A percentile compares a stretch with the other conserved stretches of the same genome.
Evolutionary conservation across 2,888 invertebrate genomes (phyloP).

Genomic region (Drosophila acutilabella): DNA sequence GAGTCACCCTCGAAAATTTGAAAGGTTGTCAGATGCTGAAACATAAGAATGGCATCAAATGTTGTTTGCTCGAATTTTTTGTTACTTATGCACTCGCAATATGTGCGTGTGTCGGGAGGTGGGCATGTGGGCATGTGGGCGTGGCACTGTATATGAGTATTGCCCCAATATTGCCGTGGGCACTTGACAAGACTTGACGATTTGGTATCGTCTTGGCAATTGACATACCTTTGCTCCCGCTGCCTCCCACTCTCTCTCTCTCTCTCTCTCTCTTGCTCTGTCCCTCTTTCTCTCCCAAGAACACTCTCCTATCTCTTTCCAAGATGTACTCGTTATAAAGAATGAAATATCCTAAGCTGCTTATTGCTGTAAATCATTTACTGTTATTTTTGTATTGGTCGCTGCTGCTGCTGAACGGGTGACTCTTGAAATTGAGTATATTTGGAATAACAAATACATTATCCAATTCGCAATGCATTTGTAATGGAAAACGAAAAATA

Average conservation of each 20-base stretch:
- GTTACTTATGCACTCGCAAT: constrained; percentile 55
- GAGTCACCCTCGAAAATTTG: constrained; percentile 16
- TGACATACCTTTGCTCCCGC: constrained; percentile 19
- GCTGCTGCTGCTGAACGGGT: background rate
- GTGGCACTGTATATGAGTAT: constrained; percentile 3
- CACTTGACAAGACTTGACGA: constrained; percentile 29
- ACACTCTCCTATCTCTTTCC: background rate
- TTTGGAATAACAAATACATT: constrained; percentile 8
- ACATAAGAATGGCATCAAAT: constrained; percentile 23
- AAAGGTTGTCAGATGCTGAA: constrained; percentile 26
- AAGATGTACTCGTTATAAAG: constrained; percentile 11
- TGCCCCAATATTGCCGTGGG: constrained; percentile 29
- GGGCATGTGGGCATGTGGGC: constrained; percentile 9
- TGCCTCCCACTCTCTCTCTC: too few relatives aligned
- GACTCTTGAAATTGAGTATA: background rate
- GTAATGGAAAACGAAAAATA: background rate
- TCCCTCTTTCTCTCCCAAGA: too few relatives aligned
- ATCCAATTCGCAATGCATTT: constrained; percentile 25
- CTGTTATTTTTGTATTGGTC: constrained; percentile 1
- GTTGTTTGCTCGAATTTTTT: constrained; percentile 51
- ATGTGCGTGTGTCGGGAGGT: background rate
- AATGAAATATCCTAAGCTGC: constrained; percentile 51
- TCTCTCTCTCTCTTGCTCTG: too few relatives aligned
- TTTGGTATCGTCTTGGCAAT: constrained; percentile 27
- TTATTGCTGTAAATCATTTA: constrained; percentile 47